Conservation (phyloP, 2,888 invertebrate species). For the Bellardia bayeri region DNA sequence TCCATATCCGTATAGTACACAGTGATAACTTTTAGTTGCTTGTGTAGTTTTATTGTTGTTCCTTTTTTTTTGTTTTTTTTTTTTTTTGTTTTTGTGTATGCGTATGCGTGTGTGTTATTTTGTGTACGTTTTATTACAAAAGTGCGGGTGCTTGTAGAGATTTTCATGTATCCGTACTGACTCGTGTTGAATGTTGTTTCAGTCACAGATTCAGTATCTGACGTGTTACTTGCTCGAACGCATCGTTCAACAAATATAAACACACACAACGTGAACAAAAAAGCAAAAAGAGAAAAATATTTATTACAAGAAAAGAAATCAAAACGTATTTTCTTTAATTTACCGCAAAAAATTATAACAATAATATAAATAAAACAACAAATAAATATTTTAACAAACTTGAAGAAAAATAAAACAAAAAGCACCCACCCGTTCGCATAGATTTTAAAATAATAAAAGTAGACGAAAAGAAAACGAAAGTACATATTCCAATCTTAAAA, state of each 20-base stretch:
- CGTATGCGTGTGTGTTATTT: constrained; percentile 12
- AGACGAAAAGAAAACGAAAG: constrained; percentile 4
- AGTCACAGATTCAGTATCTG: constrained; percentile 84
- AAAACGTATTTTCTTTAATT: constrained; percentile 59
- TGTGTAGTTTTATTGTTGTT: background rate
- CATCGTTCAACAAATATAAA: constrained; percentile 77
- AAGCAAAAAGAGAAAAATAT: constrained; percentile 29
- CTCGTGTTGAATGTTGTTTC: constrained; percentile 84
- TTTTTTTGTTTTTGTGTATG: too few species aligned
- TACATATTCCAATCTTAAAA: background rate
- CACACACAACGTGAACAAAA: constrained; percentile 25
- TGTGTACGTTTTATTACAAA: constrained; percentile 40
- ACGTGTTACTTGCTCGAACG: constrained; percentile 84
- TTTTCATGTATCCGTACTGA: constrained; percentile 76
- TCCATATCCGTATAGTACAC: constrained; percentile 1
- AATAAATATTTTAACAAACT: constrained; percentile 62
- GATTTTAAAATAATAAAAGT: constrained; percentile 63
- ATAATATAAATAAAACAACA: constrained; percentile 64
- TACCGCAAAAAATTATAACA: constrained; percentile 36
- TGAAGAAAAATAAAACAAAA: constrained; percentile 47
- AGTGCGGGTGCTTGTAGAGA: constrained; percentile 75
- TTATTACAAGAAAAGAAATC: constrained; percentile 48
- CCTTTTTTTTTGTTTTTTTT: background rate
- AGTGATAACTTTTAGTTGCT: constrained; percentile 19
- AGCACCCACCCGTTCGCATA: constrained; percentile 46